A percentile compares a stretch with the other conserved stretches of the same genome.
These are phyloP conservation scores for Aplidium turbinatum DNA, from an alignment of 23 tunicate species.

Conservation along the genomic window DNA sequence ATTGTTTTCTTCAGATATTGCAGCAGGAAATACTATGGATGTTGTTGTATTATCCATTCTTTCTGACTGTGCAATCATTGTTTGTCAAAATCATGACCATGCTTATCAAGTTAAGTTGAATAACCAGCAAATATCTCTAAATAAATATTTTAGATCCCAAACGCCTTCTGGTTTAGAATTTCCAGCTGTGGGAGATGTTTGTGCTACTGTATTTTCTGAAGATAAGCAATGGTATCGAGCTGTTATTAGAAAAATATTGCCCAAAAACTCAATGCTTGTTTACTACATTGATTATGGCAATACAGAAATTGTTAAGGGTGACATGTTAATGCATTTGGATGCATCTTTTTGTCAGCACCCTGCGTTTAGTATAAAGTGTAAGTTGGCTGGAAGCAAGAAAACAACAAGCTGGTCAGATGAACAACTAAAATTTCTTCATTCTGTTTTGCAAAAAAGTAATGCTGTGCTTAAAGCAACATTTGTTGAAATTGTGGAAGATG, in stretches of 20 bases:
- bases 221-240: constrained; percentile 10
- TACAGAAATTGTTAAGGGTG: not conserved
- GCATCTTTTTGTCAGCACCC: not conserved
- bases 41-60: too few species aligned
- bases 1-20: too few species aligned
- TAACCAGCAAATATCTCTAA: too few species aligned
- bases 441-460: not conserved
- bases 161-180: too few species aligned
- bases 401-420: not conserved
- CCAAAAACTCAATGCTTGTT: not conserved
- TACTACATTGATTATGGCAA: not conserved
- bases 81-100: too few species aligned
- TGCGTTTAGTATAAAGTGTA: not conserved
- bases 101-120: too few species aligned
- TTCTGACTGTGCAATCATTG: too few species aligned
- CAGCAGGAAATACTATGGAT: too few species aligned
- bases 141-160: too few species aligned
- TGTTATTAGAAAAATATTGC: not conserved
- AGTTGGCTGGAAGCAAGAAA: not conserved
- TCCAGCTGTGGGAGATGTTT: not conserved
- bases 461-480: not conserved
- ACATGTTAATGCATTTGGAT: not conserved
- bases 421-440: not conserved
- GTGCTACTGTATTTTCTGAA: constrained; percentile 13
- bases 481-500: not conserved